These are phyloP conservation scores for Hycleus phaleratus DNA, from an alignment of 1,140 invertebrate genomes.

Conservation along the genomic window DNA sequence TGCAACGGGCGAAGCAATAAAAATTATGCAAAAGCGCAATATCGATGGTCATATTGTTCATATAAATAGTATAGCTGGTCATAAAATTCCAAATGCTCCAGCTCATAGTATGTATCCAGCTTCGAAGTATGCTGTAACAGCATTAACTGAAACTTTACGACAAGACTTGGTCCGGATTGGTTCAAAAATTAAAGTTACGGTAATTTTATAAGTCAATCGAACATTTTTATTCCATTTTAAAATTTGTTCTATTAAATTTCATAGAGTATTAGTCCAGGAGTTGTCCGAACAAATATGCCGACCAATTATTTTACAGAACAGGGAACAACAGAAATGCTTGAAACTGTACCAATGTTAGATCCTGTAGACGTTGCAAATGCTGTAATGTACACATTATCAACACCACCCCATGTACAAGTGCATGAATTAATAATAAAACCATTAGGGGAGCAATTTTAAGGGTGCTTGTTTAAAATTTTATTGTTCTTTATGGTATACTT, in stretches of 20 bases:
- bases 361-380: constrained; percentile 47
- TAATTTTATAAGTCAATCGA: too few relatives aligned
- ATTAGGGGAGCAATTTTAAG: too few relatives aligned
- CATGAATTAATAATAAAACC: background rate
- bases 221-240: too few relatives aligned
- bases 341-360: constrained; percentile 45
- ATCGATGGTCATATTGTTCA: constrained; percentile 34
- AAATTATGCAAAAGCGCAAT: constrained; percentile 44
- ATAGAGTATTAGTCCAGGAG: too few relatives aligned
- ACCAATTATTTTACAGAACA: too few relatives aligned
- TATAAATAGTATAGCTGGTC: constrained; percentile 48
- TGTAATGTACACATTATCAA: constrained; percentile 44
- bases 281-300: too few relatives aligned
- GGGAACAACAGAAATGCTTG: constrained; percentile 9
- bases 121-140: constrained; percentile 49
- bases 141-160: constrained; percentile 47
- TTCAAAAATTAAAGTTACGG: too few relatives aligned
- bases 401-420: constrained; percentile 47
- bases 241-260: too few relatives aligned
- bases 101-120: constrained; percentile 44
- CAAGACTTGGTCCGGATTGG: too few relatives aligned
- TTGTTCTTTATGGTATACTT: too few relatives aligned
- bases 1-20: constrained; percentile 48
- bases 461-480: too few relatives aligned
- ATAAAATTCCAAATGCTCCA: constrained; percentile 32